Conservation (phyloP, 2,797 vertebrate species). For the Sandelia bainsii region DNA sequence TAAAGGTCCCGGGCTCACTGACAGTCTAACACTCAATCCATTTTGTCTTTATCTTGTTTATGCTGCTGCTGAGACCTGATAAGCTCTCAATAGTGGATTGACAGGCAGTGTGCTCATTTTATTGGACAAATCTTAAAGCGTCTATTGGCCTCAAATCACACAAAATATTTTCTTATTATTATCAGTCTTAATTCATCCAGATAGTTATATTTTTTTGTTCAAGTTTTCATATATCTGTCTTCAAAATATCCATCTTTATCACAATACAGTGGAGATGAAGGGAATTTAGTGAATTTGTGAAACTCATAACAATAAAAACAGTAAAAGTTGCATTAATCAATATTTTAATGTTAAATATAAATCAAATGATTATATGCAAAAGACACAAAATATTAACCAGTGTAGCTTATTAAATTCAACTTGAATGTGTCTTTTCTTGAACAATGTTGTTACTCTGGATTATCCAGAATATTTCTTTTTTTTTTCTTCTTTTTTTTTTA, state of each 20-base stretch:
- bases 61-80: slow-evolving; percentile 17
- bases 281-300: neutral
- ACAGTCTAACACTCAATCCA: slow-evolving; percentile 65
- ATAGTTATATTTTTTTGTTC: neutral
- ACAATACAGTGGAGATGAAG: neutral
- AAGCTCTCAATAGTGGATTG: neutral
- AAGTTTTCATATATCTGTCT: neutral
- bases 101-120: neutral
- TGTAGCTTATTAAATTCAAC: neutral
- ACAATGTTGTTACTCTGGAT: slow-evolving; percentile 10
- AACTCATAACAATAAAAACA: neutral
- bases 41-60: slow-evolving; percentile 41
- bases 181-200: neutral
- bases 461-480: neutral
- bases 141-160: neutral
- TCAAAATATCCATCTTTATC: too few relatives aligned
- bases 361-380: too few relatives aligned
- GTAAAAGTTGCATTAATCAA: neutral
- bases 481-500: too few relatives aligned
- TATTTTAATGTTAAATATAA: neutral
- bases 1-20: slow-evolving; percentile 65
- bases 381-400: too few relatives aligned
- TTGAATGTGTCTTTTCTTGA: slow-evolving; percentile 22
- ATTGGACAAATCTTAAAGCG: neutral
- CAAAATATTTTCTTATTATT: neutral